phyloP scores from a whole-genome alignment of 2,888 invertebrate species.

The Gortyna flavago region DNA sequence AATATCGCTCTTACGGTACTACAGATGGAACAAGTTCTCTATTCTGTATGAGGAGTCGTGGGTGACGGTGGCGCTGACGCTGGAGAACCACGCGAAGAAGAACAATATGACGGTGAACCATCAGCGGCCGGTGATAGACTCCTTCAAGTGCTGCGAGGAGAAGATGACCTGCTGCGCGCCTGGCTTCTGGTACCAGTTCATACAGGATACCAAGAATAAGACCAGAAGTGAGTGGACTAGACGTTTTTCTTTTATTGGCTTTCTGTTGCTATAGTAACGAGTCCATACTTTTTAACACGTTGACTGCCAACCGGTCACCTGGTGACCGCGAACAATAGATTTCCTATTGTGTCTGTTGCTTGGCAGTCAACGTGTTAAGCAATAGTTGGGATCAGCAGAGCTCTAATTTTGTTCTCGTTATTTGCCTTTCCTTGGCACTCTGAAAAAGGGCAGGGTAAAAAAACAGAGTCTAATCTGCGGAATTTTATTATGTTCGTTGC shows the following conservation, averaged over 20 bases:
- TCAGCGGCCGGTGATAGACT: constrained; percentile 92
- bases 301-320: too few relatives aligned
- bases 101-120: constrained; percentile 96
- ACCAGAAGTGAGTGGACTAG: constrained; percentile 93
- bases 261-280: background rate
- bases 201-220: constrained; percentile 95
- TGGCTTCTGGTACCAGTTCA: constrained; percentile 95
- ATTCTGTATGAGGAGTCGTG: constrained; percentile 95
- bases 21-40: constrained; percentile 98
- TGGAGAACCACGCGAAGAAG: constrained; percentile 93
- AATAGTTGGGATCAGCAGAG: background rate
- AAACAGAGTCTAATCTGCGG: background rate
- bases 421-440: background rate
- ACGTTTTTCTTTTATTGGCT: background rate
- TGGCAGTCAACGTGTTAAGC: too few relatives aligned
- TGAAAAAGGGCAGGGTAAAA: too few relatives aligned
- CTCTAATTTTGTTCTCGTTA: too few relatives aligned
- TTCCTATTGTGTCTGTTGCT: too few relatives aligned
- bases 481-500: background rate
- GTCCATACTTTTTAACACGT: too few relatives aligned
- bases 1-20: constrained; percentile 96
- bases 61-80: constrained; percentile 94
- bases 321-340: too few relatives aligned
- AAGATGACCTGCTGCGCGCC: constrained; percentile 94
- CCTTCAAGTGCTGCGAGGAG: constrained; percentile 94